Conservation (phyloP, 2,797 vertebrate genomes). For the Rallus crepitans region DNA sequence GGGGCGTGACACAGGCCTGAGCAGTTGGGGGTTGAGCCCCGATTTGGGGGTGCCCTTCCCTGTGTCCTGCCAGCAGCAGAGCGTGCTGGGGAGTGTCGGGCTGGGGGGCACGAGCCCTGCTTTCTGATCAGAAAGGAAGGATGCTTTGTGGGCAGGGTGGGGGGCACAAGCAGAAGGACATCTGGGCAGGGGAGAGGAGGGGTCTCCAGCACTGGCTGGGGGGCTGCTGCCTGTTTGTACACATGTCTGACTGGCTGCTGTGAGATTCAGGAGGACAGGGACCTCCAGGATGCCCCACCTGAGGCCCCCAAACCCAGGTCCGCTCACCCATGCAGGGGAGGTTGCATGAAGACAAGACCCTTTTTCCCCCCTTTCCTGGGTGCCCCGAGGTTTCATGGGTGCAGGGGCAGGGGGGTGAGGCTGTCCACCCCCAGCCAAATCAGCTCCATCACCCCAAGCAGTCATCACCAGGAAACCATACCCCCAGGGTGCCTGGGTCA, state of each 20-base stretch:
- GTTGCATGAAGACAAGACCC: not conserved
- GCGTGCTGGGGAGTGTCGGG: rapidly evolving
- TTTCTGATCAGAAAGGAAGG: not conserved
- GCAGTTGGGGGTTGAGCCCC: not conserved
- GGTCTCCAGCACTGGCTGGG: not conserved
- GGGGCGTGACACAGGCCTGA: not conserved
- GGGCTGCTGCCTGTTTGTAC: not conserved
- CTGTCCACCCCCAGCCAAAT: not conserved
- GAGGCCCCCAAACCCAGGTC: rapidly evolving
- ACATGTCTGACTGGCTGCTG: not conserved
- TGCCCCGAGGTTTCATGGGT: not conserved
- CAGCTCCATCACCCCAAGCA: not conserved
- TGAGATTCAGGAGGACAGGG: not conserved
- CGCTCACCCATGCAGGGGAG: rapidly evolving
- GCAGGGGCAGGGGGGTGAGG: not conserved
- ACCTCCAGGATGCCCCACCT: not conserved
- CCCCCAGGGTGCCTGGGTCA: not conserved
- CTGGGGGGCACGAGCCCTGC: no score
- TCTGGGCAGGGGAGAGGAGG: not conserved
- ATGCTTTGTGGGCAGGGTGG: not conserved
- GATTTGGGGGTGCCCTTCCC: not conserved
- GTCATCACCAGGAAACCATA: rapidly evolving
- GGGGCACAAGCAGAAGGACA: not conserved
- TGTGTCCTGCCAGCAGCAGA: not conserved
- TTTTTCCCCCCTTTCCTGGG: not conserved